phyloP scores from a whole-genome alignment of 2,113 vertebrate genomes.

The Megalops atlanticus region DNA sequence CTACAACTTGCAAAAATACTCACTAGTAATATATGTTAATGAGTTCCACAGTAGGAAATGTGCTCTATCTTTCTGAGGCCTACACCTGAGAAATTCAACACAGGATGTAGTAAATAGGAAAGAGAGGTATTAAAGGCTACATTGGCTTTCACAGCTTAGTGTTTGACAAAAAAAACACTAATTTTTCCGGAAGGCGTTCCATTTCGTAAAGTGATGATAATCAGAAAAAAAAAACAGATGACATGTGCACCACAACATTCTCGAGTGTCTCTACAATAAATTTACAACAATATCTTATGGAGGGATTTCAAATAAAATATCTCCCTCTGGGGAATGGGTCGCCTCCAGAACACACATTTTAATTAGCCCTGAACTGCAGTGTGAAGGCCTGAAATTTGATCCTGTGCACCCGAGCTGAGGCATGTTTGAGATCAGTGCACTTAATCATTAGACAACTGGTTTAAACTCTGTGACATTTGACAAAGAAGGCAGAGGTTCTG shows the following conservation, averaged over 20 bases:
- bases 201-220: neutral
- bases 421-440: slow-evolving; percentile 73
- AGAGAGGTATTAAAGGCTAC: slow-evolving; percentile 60
- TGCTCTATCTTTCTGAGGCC: slow-evolving; percentile 38
- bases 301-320: slow-evolving; percentile 59
- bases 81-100: slow-evolving; percentile 56
- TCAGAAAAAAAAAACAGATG: slow-evolving; percentile 7
- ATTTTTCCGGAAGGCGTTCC: neutral
- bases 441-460: slow-evolving; percentile 75
- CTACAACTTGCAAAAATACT: slow-evolving; percentile 72
- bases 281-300: slow-evolving; percentile 72
- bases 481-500: slow-evolving; percentile 39
- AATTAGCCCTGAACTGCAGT: slow-evolving; percentile 72
- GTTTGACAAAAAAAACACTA: slow-evolving; percentile 65
- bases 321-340: slow-evolving; percentile 69
- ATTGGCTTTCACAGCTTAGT: slow-evolving; percentile 65
- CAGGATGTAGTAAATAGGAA: slow-evolving; percentile 65
- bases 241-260: slow-evolving; percentile 68
- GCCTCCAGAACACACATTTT: slow-evolving; percentile 75
- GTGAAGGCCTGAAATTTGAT: slow-evolving; percentile 71
- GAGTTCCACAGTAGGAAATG: slow-evolving; percentile 65
- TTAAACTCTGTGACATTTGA: slow-evolving; percentile 68
- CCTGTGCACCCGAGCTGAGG: slow-evolving; percentile 64
- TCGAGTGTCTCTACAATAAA: slow-evolving; percentile 65
- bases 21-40: slow-evolving; percentile 73